phyloP scores from a whole-genome alignment of 2,888 invertebrate species.

The Amblyjoppa fuscipennis region DNA sequence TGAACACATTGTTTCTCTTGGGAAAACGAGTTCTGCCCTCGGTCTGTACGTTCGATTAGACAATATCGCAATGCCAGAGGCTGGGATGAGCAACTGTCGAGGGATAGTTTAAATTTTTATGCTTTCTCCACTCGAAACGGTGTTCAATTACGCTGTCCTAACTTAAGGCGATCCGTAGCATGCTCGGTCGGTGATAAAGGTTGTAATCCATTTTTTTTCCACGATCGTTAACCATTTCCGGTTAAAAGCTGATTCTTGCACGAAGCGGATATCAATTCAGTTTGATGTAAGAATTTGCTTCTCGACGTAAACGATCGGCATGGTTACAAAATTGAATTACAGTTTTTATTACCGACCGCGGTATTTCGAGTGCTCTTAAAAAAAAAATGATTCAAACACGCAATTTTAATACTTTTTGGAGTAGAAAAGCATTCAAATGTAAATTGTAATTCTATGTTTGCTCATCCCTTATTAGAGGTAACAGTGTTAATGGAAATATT shows the following conservation, averaged over 20 bases:
- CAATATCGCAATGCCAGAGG: conserved; percentile 16
- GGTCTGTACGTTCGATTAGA: conserved; percentile 1
- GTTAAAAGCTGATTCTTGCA: too few relatives aligned
- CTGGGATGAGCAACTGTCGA: not conserved
- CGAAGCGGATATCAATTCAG: too few relatives aligned
- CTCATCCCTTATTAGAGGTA: not conserved
- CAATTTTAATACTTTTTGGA: not conserved
- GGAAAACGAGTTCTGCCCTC: conserved; percentile 29
- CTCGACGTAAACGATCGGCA: too few relatives aligned
- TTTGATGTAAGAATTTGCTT: too few relatives aligned
- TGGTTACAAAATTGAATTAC: too few relatives aligned
- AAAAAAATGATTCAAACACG: not conserved
- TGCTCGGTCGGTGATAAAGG: not conserved
- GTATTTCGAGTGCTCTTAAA: not conserved
- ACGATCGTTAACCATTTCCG: too few relatives aligned
- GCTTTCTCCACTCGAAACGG: not conserved
- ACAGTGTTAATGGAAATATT: conserved; percentile 1
- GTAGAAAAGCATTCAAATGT: not conserved
- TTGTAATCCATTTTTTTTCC: too few relatives aligned
- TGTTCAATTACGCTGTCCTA: not conserved
- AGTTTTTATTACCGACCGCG: not conserved
- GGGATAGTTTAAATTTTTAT: not conserved
- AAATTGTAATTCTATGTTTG: not conserved
- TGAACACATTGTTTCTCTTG: conserved; percentile 60
- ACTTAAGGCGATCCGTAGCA: not conserved